Percentiles rank a stretch among this genome's conserved stretches.
These are phyloP conservation scores for Antennarius maculatus DNA, from an alignment of 2,797 vertebrate genomes.

Conservation along the genomic window DNA sequence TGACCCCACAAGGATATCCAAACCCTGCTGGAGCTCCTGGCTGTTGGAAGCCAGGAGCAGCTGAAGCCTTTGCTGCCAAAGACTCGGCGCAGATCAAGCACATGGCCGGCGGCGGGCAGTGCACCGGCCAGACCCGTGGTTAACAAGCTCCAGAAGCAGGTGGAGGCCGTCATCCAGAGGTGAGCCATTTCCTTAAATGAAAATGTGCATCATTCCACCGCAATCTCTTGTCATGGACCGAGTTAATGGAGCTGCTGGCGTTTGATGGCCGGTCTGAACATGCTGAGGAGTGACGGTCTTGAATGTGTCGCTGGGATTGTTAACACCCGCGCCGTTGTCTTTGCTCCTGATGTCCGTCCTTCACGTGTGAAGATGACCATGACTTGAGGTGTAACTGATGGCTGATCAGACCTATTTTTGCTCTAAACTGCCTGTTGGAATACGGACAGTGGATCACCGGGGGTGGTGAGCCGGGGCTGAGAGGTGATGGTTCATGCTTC, in stretches of 20 bases:
- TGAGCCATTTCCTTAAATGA: constrained; percentile 20
- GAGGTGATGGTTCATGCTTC: no score
- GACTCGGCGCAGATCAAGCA: constrained; percentile 61
- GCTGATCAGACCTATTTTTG: no score
- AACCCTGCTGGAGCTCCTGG: constrained; percentile 66
- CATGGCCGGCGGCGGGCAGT: constrained; percentile 46
- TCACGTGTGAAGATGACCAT: no score
- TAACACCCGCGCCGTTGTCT: constrained; percentile 16
- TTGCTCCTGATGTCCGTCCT: neutral
- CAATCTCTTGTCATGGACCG: neutral
- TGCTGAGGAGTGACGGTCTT: constrained; percentile 2
- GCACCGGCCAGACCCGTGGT: constrained; percentile 58
- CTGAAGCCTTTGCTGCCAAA: constrained; percentile 11
- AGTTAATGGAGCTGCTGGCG: neutral
- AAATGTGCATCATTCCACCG: constrained; percentile 2
- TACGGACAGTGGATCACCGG: no score
- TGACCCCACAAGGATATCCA: constrained; percentile 39
- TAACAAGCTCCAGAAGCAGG: constrained; percentile 41
- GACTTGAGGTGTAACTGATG: no score
- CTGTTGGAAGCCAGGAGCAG: constrained; percentile 49
- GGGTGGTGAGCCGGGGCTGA: no score
- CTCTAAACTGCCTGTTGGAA: no score
- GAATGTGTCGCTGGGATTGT: constrained; percentile 35
- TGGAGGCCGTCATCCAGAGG: constrained; percentile 35
- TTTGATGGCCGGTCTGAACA: constrained; percentile 12